A percentile compares a stretch with the other conserved stretches of the same genome.
phyloP scores from a whole-genome alignment of 2,888 invertebrate genomes.

The Nomada goodeniana region DNA sequence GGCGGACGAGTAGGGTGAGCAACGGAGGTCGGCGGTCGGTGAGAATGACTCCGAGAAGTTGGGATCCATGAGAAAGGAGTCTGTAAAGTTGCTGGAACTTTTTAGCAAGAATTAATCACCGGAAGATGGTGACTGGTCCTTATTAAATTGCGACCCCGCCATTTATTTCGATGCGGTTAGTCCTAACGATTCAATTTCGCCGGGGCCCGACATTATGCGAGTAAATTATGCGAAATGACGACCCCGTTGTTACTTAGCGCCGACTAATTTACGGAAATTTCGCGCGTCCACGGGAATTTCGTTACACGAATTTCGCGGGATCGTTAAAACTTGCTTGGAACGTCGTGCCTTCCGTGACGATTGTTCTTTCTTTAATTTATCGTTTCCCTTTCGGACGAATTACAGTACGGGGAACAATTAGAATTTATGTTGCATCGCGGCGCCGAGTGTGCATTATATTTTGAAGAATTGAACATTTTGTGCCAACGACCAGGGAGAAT shows the following conservation, averaged over 20 bases:
- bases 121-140: slow-evolving; percentile 82
- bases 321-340: slow-evolving; percentile 28
- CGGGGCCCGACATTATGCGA: slow-evolving; percentile 67
- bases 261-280: slow-evolving; percentile 47
- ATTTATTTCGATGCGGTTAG: slow-evolving; percentile 79
- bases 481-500: too few relatives aligned
- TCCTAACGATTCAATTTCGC: slow-evolving; percentile 73
- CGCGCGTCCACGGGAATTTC: slow-evolving; percentile 28
- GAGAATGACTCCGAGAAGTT: slow-evolving; percentile 80
- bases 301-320: slow-evolving; percentile 36
- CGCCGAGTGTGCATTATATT: too few relatives aligned
- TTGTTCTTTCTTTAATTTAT: slow-evolving; percentile 12
- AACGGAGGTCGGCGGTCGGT: slow-evolving; percentile 70
- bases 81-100: slow-evolving; percentile 82
- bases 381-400: too few relatives aligned
- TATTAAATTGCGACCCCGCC: slow-evolving; percentile 82
- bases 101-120: slow-evolving; percentile 82
- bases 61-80: slow-evolving; percentile 79
- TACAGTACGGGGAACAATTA: background rate
- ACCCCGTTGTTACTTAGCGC: slow-evolving; percentile 50
- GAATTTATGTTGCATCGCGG: background rate
- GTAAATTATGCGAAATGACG: slow-evolving; percentile 69
- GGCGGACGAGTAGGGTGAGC: slow-evolving; percentile 67
- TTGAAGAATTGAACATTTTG: too few relatives aligned
- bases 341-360: background rate